phyloP scores from a whole-genome alignment of 1,140 invertebrate genomes.

The Papilio helenus region DNA sequence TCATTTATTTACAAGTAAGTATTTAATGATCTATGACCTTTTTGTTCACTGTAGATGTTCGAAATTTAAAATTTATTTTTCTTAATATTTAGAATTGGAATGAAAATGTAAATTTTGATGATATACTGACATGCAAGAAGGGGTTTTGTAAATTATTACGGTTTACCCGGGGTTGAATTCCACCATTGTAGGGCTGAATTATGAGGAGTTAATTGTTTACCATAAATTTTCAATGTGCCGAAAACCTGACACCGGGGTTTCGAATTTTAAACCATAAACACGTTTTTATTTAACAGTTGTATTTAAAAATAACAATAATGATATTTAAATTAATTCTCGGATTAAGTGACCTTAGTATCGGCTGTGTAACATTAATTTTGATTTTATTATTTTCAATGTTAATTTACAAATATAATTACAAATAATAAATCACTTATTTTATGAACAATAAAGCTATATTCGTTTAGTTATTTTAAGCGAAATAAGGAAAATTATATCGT shows the following conservation, averaged over 20 bases:
- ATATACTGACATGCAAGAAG: conserved; percentile 27
- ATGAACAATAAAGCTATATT: not conserved
- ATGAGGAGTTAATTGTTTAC: not conserved
- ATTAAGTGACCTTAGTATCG: not conserved
- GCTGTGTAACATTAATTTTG: not conserved
- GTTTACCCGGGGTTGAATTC: not conserved
- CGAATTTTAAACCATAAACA: not conserved
- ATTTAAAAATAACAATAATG: no score
- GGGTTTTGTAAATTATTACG: conserved; percentile 6
- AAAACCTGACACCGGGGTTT: not conserved
- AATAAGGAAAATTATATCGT: not conserved
- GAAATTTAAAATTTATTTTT: not conserved
- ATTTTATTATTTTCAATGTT: not conserved
- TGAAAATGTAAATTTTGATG: not conserved
- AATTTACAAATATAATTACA: no score
- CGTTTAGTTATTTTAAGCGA: not conserved
- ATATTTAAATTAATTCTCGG: no score
- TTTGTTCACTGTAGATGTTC: not conserved
- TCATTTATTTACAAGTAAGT: conserved; percentile 33
- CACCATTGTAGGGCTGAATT: not conserved
- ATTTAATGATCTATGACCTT: not conserved
- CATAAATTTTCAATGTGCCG: not conserved
- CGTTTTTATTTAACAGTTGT: not conserved
- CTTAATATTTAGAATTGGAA: not conserved
- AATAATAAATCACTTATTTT: not conserved